phyloP scores from a whole-genome alignment of 1,140 invertebrate genomes.

The Sinonovacula constricta region DNA sequence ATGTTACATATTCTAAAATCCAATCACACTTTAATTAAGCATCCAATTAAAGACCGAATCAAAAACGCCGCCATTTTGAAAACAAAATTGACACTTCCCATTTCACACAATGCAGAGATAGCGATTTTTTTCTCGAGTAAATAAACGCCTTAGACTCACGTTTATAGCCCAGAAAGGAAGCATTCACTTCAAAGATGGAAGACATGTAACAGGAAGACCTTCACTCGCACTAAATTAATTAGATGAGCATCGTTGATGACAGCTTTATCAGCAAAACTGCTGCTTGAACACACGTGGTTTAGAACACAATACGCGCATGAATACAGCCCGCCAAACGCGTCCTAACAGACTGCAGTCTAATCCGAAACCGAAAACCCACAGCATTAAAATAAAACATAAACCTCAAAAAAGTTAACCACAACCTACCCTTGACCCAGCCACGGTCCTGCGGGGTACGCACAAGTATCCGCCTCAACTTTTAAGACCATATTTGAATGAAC shows the following conservation, averaged over 20 bases:
- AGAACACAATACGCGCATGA: slow-evolving; percentile 13
- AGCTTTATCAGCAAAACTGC: too few species aligned
- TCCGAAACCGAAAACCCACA: too few species aligned
- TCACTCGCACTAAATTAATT: background rate
- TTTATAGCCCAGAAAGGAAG: background rate
- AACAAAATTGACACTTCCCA: slow-evolving; percentile 1
- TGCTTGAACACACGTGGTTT: slow-evolving; percentile 36
- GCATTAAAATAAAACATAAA: slow-evolving; percentile 6
- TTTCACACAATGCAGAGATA: too few species aligned
- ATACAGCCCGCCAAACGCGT: slow-evolving; percentile 51
- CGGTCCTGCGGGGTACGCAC: slow-evolving; percentile 15
- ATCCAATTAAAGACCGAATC: background rate
- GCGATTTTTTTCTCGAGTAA: too few species aligned
- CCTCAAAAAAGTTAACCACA: background rate
- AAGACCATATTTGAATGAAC: slow-evolving; percentile 43
- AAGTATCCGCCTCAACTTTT: slow-evolving; percentile 46
- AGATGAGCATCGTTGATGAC: background rate
- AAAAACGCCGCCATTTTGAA: background rate
- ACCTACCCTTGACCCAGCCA: slow-evolving; percentile 51
- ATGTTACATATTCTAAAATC: background rate
- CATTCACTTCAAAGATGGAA: background rate
- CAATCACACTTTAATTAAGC: background rate
- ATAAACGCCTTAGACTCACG: background rate
- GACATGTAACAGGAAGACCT: background rate
- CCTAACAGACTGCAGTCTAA: slow-evolving; percentile 1